These are phyloP conservation scores for Sterna hirundo DNA, from an alignment of 2,113 vertebrate species.

Conservation along the genomic window DNA sequence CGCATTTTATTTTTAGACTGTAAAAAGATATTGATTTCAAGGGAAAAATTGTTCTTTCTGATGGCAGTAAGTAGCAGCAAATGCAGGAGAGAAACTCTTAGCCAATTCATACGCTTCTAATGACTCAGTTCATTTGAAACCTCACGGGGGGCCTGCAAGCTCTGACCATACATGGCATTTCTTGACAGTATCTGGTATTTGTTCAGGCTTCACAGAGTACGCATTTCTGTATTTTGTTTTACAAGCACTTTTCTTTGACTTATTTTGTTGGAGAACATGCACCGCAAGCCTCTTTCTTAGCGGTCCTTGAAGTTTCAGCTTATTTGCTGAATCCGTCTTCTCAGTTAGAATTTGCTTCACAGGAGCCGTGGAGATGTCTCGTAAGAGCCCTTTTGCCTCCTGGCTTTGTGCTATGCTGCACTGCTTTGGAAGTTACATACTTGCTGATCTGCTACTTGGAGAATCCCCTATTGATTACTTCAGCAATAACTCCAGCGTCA, in stretches of 20 bases:
- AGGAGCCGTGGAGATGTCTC: constrained; percentile 93
- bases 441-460: constrained; percentile 91
- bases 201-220: neutral
- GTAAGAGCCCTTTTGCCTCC: constrained; percentile 89
- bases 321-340: neutral
- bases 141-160: neutral
- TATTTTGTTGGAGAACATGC: neutral
- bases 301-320: neutral
- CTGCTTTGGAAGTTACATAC: constrained; percentile 96
- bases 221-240: neutral
- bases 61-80: constrained; percentile 71
- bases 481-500: constrained; percentile 92
- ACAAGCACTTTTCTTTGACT: neutral
- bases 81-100: constrained; percentile 58
- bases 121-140: neutral
- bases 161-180: neutral
- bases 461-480: constrained; percentile 87
- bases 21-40: constrained; percentile 76
- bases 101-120: neutral
- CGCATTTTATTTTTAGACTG: constrained; percentile 82
- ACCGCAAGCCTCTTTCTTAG: neutral
- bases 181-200: neutral
- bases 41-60: neutral
- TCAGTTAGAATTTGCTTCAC: neutral
- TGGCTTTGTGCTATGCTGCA: constrained; percentile 98